Percentiles rank a stretch among this genome's conserved stretches.
These are phyloP conservation scores for Serinus canaria DNA, from an alignment of 2,113 vertebrate genomes.

Conservation along the genomic window DNA sequence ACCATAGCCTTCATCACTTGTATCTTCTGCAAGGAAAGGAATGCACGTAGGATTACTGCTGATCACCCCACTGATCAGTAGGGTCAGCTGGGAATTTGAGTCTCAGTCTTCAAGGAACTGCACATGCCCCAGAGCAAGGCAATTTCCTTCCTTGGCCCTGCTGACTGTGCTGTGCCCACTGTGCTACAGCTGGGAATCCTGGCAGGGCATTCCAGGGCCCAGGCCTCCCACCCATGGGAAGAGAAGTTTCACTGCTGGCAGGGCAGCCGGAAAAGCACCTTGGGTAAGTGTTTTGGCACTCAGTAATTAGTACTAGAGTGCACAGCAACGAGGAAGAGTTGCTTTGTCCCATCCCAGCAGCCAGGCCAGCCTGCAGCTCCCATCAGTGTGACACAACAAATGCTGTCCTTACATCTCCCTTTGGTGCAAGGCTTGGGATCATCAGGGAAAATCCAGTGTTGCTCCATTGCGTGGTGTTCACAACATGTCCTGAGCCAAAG, in stretches of 20 bases:
- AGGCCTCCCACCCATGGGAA: not conserved
- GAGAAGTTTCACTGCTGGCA: not conserved
- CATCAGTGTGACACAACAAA: not conserved
- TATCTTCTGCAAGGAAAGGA: not conserved
- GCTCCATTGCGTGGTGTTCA: not conserved
- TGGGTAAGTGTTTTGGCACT: not conserved
- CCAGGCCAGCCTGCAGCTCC: not conserved
- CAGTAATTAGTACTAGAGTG: not conserved
- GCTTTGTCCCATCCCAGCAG: not conserved
- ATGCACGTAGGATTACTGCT: rapidly evolving
- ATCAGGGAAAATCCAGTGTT: not conserved
- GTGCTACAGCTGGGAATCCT: not conserved
- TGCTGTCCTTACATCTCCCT: not conserved
- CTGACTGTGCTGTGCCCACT: not conserved
- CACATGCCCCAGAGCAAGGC: not conserved
- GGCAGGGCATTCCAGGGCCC: rapidly evolving
- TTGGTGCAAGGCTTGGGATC: not conserved
- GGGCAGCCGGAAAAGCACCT: not conserved
- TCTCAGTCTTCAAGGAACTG: not conserved
- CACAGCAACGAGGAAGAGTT: not conserved
- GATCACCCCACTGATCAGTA: not conserved
- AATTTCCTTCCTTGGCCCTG: not conserved
- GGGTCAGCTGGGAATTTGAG: not conserved
- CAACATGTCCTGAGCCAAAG: not conserved
- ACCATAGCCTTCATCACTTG: rapidly evolving